Base-by-base conservation (phyloP, 2,113 vertebrate genomes). In the Prunella himalayana region DNA sequence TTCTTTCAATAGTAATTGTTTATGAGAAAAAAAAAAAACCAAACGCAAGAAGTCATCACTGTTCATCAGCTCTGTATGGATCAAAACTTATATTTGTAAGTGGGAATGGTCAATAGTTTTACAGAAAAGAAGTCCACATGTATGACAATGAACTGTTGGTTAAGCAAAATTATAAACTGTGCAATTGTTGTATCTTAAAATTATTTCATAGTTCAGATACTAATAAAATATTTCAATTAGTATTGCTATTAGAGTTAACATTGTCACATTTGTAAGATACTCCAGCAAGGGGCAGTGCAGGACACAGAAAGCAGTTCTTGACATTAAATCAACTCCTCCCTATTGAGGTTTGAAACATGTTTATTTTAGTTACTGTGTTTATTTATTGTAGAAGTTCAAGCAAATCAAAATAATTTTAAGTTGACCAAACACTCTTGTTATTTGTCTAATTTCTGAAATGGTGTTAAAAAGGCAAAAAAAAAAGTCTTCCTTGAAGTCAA, bases 251-350 rank as follows among this genome's bases (percentile, higher is more conserved):
- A 53, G 53, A 92, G 66, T 92, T 72, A 72, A 41, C 53, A 10
- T 24, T 27, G 31, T 91, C 88, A 96, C 57, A 79, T 77, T 97
- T 96, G 94, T 89, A 47, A 81, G 35, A 73, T n/a, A 49, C 68
- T 97, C 97, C 97, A 97, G 97, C 92, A 97, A 97, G 96, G 97
- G 97, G 97, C 96, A 97, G 92, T 94, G 88, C 88, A 97, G 96
- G 91, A 97, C 94, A 93, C 63, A 86, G 44, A 97, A 97, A 96
- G 37, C 25, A 1, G n/a, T 56, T 75, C 73, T 69, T 71, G 60
- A 37, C 68, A 60, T 31, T 57, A 82, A 73, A 94, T 83, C 81
- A 57, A 1, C 9, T 75, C 35, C 54, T 95, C 78, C 56, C 47
- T 80, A 27, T 10, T 81, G 79, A 90, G 23, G 10, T 49, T 60